Base-by-base conservation (phyloP, 2,113 vertebrate genomes). In the Callithrix jacchus region DNA sequence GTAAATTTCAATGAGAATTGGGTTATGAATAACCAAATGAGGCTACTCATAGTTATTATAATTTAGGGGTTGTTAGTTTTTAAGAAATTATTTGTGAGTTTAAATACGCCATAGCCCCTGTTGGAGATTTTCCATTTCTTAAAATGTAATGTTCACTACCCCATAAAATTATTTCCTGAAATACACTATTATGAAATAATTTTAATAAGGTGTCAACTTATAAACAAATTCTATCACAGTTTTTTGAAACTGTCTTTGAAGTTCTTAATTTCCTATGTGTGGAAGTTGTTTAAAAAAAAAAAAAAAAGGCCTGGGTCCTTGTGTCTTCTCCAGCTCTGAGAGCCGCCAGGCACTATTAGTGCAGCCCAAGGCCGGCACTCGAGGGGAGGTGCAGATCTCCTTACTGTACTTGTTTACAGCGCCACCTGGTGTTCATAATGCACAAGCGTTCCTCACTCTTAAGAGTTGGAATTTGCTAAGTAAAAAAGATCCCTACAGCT, bases 351-450 rank as follows among this genome's bases (percentile, higher is more conserved):
- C 7, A 2, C 25, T 32, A 21, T 35, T 25, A 8, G 32, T 40
- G 11, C 45, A 4, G 16, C 83, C 8, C 30, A 35, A 32, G 32
- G 32, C 40, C 6, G 8, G 27, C 14, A 16, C 49, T 23, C 16
- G 17, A 70, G 8, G 20, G 14, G 49, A 8, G 11, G 74, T 18
- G 35, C 45, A n/a, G 37, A 8, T 5, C 32, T n/a, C 3, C n/a
- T 45, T n/a, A 25, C 23, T 3, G 18, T 27, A 2, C 70, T 94
- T 82, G 94, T 17, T 80, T 11, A 4, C 61, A 54, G 93, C 49
- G 89, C 81, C 97, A 81, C n/a, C 90, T 95, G 42, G 54, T 47
- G 96, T 79, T 95, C 1, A n/a, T 8, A 47, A 27, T 12, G 35
- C 37, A 37, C 70, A 74, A 45, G 87, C 16, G 17, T 11, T 42